Percentiles rank a stretch among this genome's conserved stretches.
Conservation (phyloP, 2,888 invertebrate genomes). For the Sarcophaga subvicina region DNA sequence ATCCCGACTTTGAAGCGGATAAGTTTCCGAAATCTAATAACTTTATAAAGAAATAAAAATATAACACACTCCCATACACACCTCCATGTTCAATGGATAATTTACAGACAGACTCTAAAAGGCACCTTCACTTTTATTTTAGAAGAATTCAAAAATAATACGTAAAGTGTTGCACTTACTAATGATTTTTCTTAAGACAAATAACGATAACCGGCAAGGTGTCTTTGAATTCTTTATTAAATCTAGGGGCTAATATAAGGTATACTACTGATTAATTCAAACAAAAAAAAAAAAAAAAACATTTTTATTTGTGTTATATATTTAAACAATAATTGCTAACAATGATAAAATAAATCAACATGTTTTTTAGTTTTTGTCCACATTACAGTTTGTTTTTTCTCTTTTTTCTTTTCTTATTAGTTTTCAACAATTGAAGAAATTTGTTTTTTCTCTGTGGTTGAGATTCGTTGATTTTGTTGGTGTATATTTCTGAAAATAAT, state of each 20-base stretch:
- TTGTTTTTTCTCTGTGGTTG: background rate
- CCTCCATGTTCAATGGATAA: conserved; percentile 32
- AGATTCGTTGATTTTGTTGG: background rate
- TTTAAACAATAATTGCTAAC: conserved; percentile 27
- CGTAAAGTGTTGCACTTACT: conserved; percentile 39
- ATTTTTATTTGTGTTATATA: conserved; percentile 40
- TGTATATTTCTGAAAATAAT: too few relatives aligned
- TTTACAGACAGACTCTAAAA: conserved; percentile 29
- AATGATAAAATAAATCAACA: conserved; percentile 30
- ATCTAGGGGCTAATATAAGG: conserved; percentile 56
- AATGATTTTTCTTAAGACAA: conserved; percentile 29
- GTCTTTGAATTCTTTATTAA: conserved; percentile 45
- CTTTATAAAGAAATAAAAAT: conserved; percentile 78
- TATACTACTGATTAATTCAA: conserved; percentile 44
- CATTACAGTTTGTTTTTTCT: conserved; percentile 5
- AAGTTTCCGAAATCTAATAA: conserved; percentile 81
- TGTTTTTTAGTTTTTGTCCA: background rate
- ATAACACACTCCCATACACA: conserved; percentile 15
- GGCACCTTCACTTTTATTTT: conserved; percentile 36
- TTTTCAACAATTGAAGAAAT: background rate
- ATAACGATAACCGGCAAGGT: conserved; percentile 13
- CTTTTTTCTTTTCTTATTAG: background rate
- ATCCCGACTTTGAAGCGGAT: conserved; percentile 76
- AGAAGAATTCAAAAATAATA: conserved; percentile 22
- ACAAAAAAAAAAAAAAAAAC: conserved; percentile 14